Base-by-base conservation (phyloP, 1,140 invertebrate genomes). In the Galleria mellonella region DNA sequence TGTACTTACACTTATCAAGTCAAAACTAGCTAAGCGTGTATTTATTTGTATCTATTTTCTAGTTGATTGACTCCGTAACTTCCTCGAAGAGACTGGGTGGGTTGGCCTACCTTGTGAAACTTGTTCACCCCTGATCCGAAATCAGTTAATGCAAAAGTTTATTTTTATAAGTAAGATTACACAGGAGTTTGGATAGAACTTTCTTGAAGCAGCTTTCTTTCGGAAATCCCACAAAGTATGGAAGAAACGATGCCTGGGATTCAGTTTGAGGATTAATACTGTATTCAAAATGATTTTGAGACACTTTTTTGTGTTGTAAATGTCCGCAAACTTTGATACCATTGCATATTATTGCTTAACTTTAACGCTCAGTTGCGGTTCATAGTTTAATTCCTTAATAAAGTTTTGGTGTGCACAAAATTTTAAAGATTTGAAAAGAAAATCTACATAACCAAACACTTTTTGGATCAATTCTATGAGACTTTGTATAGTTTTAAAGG, bases 111-210 rank as follows among this genome's bases (percentile, higher is more conserved):
- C 74, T 77, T 60, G 57, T 49, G 48, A 72, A 62, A 76, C 54
- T 78, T 76, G 57, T 47, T 60, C 72, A 55, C 62, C 67, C 66
- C 68, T 81, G 73, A 82, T 81, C 77, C 75, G 64, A 78, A 83
- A 84, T 82, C 83, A 83, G 84, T 85, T 87, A 87, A 87, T 87
- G 86, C 67, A 87, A 87, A 87, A 87, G 86, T 87, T 87, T 87
- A 87, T 87, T 87, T 87, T 87, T 87, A 86, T 87, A 87, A 87
- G 86, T 86, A 83, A 87, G 86, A 87, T 87, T 87, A 87, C 76
- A 76, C 69, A 63, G 62, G 74, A 73, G 65, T 79, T 78, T 39
- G 62, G 64, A 74, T 73, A 66, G 62, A 82, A 85, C 64, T 83
- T 83, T 71, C 56, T 55, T 53, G 57, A 65, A 72, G 72, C 72